Conservation (phyloP, 2,113 vertebrate species). For the Lepidothrix coronata region DNA sequence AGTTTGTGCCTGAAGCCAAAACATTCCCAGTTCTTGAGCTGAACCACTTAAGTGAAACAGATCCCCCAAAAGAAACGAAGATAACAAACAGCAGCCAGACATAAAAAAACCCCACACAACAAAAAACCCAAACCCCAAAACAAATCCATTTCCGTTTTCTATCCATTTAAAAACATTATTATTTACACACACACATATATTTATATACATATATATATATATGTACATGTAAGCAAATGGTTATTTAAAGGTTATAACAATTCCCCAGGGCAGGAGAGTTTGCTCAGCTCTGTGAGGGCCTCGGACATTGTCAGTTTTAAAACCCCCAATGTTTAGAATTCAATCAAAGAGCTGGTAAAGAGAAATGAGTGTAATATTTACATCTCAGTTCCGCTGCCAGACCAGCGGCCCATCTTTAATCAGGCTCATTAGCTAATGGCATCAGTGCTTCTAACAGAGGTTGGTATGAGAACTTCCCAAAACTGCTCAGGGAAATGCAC, state of each 20-base stretch:
- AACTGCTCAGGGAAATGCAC: background rate
- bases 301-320: background rate
- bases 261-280: background rate
- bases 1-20: background rate
- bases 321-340: background rate
- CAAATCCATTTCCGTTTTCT: background rate
- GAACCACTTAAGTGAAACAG: background rate
- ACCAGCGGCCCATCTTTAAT: too few species aligned
- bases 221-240: background rate
- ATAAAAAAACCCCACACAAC: background rate
- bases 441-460: background rate
- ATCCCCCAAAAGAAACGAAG: background rate
- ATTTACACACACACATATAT: background rate
- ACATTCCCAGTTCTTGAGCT: background rate
- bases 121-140: background rate
- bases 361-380: background rate
- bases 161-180: background rate
- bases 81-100: background rate
- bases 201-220: too few species aligned
- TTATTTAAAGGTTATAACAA: background rate
- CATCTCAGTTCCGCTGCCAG: background rate
- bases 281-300: background rate
- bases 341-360: background rate
- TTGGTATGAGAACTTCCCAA: background rate
- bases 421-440: background rate